Conservation (phyloP, 2,888 invertebrate species). For the Euproctis similis region DNA sequence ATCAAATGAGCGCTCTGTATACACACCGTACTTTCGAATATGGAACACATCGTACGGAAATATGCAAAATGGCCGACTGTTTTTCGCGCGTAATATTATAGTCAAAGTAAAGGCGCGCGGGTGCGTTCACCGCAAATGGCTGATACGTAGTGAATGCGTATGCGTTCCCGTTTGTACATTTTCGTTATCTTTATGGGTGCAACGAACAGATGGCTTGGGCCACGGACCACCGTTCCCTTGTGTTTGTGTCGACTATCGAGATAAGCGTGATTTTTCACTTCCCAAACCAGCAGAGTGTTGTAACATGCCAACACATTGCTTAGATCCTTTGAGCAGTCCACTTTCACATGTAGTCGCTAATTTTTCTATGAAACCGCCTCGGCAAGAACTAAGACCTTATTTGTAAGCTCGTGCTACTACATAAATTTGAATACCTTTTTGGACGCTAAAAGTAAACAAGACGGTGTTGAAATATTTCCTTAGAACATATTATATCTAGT, state of each 20-base stretch:
- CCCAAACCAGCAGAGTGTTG: constrained; percentile 67
- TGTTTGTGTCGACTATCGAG: constrained; percentile 53
- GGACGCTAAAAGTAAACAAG: constrained; percentile 48
- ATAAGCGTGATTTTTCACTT: constrained; percentile 75
- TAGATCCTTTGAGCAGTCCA: constrained; percentile 48
- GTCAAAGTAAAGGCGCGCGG: constrained; percentile 33
- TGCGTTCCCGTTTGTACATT: constrained; percentile 59
- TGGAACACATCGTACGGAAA: constrained; percentile 70
- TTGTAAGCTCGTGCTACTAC: constrained; percentile 22
- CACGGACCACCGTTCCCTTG: constrained; percentile 60
- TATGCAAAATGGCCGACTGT: constrained; percentile 66
- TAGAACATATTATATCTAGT: constrained; percentile 47
- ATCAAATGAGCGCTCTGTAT: constrained; percentile 54
- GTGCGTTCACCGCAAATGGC: constrained; percentile 52
- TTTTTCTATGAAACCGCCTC: constrained; percentile 46
- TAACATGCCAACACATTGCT: constrained; percentile 55
- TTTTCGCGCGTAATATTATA: constrained; percentile 66
- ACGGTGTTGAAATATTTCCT: constrained; percentile 36
- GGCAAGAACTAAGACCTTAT: constrained; percentile 19
- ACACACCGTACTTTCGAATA: constrained; percentile 71
- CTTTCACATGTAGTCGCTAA: constrained; percentile 54
- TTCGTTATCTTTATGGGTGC: constrained; percentile 74
- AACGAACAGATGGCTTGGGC: constrained; percentile 69
- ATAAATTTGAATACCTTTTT: constrained; percentile 10
- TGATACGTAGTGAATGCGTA: constrained; percentile 56